phyloP scores from a whole-genome alignment of 1,140 invertebrate genomes.

The Orchestia grillus region DNA sequence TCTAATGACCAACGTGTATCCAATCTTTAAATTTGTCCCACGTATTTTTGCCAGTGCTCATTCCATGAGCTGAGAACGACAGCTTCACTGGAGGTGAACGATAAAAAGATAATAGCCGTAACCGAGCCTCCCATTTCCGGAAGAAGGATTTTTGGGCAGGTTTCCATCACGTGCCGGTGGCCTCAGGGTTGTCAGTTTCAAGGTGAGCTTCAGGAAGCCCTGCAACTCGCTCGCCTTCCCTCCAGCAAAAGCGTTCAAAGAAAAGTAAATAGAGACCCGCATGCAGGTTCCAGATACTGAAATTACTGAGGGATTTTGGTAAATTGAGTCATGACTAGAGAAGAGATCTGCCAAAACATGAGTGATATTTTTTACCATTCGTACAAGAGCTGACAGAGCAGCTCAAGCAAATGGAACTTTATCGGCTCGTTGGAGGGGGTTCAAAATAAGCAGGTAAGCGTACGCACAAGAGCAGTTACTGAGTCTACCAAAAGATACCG shows the following conservation, averaged over 20 bases:
- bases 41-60: not conserved
- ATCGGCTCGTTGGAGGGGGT: too few species aligned
- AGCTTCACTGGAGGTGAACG: not conserved
- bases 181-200: not conserved
- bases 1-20: too few species aligned
- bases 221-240: not conserved
- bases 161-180: constrained; percentile 29
- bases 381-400: not conserved
- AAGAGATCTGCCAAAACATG: not conserved
- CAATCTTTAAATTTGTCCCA: not conserved
- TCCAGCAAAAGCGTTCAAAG: not conserved
- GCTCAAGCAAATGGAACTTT: not conserved
- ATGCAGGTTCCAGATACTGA: not conserved
- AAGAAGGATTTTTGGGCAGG: constrained; percentile 26
- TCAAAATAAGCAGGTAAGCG: too few species aligned
- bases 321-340: not conserved
- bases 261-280: not conserved
- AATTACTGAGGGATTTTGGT: too few species aligned
- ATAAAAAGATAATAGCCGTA: constrained; percentile 15
- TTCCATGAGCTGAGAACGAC: not conserved
- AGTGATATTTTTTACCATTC: not conserved
- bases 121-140: constrained; percentile 1
- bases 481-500: too few species aligned
- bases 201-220: not conserved
- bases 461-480: too few species aligned